phyloP scores from a whole-genome alignment of 2,113 vertebrate genomes.

The Herpetotheres cachinnans region DNA sequence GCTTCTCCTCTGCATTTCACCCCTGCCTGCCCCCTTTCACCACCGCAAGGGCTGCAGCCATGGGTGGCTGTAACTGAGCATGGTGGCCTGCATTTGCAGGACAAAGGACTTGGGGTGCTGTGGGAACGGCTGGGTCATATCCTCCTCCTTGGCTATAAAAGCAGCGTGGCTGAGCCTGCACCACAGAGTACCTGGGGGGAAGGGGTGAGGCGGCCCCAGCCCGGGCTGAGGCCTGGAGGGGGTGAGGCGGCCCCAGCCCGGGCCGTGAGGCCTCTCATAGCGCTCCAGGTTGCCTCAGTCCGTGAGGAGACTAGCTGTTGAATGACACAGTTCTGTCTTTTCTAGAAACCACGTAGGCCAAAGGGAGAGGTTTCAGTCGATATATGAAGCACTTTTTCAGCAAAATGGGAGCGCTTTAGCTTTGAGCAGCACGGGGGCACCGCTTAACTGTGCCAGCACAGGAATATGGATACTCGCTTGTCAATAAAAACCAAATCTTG shows the following conservation, averaged over 20 bases:
- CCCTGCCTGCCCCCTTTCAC: neutral
- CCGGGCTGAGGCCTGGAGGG: no score
- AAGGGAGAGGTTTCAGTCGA: neutral
- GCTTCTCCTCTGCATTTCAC: neutral
- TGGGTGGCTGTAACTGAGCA: neutral
- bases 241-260: neutral
- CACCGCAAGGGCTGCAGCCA: neutral
- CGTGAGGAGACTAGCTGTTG: neutral
- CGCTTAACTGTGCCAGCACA: neutral
- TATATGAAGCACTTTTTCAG: neutral
- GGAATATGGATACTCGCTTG: neutral
- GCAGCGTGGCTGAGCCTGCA: fast-evolving
- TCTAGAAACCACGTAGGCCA: neutral
- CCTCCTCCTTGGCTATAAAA: neutral
- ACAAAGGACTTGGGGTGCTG: neutral
- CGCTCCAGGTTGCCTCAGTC: neutral
- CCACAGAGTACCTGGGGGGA: neutral
- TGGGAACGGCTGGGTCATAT: neutral
- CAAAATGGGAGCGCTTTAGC: neutral
- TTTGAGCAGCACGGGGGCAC: neutral
- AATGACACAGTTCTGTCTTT: neutral
- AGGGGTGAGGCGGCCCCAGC: neutral
- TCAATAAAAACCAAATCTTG: slow-evolving; percentile 54
- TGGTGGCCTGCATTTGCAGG: neutral
- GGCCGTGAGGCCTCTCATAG: neutral